Percentiles rank a stretch among this genome's conserved stretches.
Conservation (phyloP, 1,140 invertebrate genomes). For the Habropoda laboriosa region DNA sequence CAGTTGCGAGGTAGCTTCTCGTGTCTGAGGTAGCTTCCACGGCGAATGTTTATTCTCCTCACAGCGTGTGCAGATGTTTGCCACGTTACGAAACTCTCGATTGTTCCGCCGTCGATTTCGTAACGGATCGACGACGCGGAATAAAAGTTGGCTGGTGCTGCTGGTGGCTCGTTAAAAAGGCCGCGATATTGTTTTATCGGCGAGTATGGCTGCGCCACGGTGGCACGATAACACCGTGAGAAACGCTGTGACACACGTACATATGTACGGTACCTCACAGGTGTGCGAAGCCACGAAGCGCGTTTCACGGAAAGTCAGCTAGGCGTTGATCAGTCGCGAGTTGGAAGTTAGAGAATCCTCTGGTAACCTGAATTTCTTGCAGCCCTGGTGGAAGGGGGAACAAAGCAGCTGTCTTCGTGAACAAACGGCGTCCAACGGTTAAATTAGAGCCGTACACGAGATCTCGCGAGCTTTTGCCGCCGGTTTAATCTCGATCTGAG, state of each 20-base stretch:
- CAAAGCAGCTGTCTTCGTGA: slow-evolving; percentile 37
- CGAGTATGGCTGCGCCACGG: slow-evolving; percentile 7
- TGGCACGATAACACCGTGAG: slow-evolving; percentile 55
- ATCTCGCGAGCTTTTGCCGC: slow-evolving; percentile 58
- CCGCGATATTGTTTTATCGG: slow-evolving; percentile 33
- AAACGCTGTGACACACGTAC: slow-evolving; percentile 23
- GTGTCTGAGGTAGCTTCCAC: too few species aligned
- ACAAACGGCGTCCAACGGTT: slow-evolving; percentile 50
- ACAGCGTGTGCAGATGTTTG: slow-evolving; percentile 33
- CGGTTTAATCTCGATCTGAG: slow-evolving; percentile 62
- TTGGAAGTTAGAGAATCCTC: neutral
- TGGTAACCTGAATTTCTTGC: slow-evolving; percentile 57
- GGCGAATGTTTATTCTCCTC: slow-evolving; percentile 10
- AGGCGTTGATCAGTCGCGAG: neutral
- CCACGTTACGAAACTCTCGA: slow-evolving; percentile 42
- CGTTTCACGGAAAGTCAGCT: neutral
- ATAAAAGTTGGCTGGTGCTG: slow-evolving; percentile 2
- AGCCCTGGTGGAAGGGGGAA: too few species aligned
- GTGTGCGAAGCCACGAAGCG: neutral
- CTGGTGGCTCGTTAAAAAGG: slow-evolving; percentile 18
- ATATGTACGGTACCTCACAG: neutral
- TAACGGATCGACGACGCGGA: slow-evolving; percentile 9
- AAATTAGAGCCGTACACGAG: slow-evolving; percentile 58
- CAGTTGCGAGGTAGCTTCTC: too few species aligned
- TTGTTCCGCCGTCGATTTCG: slow-evolving; percentile 37